Percentiles rank a stretch among this genome's conserved stretches.
Evolutionary conservation across 2,888 invertebrate genomes (phyloP).

Genomic region (Acanthosoma haemorrhoidale): DNA sequence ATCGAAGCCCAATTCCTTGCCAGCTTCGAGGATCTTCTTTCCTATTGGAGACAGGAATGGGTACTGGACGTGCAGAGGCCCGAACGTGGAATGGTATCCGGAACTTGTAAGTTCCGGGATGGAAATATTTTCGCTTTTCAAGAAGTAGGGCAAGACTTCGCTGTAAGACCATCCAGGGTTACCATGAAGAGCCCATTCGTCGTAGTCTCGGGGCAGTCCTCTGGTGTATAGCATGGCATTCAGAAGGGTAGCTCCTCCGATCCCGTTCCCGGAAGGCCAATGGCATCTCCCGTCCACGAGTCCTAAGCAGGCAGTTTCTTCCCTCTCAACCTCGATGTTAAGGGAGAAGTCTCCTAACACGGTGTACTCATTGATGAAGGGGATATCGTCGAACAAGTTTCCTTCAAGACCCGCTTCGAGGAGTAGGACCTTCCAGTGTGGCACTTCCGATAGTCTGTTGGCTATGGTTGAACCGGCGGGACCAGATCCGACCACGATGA

Average conservation of each 20-base stretch:
- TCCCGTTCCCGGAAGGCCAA: constrained; percentile 74
- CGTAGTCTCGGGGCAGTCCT: constrained; percentile 46
- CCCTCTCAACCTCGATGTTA: constrained; percentile 65
- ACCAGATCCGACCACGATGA: constrained; percentile 58
- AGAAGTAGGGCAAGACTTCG: constrained; percentile 41
- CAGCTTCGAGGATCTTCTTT: constrained; percentile 60
- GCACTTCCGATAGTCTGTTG: constrained; percentile 67
- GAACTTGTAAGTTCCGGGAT: constrained; percentile 40
- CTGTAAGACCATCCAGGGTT: constrained; percentile 42
- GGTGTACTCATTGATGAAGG: constrained; percentile 60
- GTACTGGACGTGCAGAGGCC: constrained; percentile 63
- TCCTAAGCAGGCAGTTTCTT: constrained; percentile 52
- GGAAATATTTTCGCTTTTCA: constrained; percentile 40
- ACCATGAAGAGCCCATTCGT: constrained; percentile 46
- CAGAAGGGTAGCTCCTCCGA: constrained; percentile 46
- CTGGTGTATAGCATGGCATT: constrained; percentile 49
- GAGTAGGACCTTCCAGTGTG: constrained; percentile 62
- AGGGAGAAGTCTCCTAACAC: constrained; percentile 61
- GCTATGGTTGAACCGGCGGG: constrained; percentile 61
- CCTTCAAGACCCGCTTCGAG: constrained; percentile 76
- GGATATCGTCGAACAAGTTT: constrained; percentile 69
- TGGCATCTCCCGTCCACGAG: constrained; percentile 52
- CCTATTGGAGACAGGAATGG: constrained; percentile 59
- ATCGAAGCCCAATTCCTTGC: constrained; percentile 62
- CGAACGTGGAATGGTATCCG: constrained; percentile 59